phyloP scores from a whole-genome alignment of 2,113 vertebrate genomes.

The Melanostigma gelatinosum region DNA sequence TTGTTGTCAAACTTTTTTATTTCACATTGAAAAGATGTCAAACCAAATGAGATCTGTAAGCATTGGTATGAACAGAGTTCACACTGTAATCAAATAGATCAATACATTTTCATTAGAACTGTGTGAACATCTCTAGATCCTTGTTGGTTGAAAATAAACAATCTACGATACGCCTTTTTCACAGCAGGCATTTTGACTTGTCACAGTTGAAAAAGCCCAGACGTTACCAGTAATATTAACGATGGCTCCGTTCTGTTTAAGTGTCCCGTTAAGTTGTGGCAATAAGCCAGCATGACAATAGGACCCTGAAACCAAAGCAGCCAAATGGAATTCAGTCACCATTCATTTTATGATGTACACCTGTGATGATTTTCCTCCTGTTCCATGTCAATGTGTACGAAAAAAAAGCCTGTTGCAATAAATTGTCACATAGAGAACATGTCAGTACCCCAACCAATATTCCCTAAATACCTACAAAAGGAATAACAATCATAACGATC shows the following conservation, averaged over 20 bases:
- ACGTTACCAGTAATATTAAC: neutral
- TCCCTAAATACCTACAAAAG: neutral
- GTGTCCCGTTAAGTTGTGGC: neutral
- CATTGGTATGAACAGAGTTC: neutral
- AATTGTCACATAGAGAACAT: neutral
- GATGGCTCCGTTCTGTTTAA: neutral
- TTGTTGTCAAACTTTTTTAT: neutral
- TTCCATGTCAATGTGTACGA: neutral
- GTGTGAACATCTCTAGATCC: neutral
- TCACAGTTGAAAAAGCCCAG: neutral
- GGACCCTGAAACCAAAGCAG: neutral
- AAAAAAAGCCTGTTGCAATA: neutral
- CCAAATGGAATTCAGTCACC: neutral
- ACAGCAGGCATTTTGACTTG: neutral
- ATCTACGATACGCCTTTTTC: neutral
- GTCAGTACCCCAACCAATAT: neutral
- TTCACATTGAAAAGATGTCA: neutral
- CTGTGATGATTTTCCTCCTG: neutral
- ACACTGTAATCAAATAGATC: neutral
- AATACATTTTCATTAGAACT: neutral
- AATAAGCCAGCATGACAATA: neutral
- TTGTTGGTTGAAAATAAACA: neutral
- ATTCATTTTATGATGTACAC: neutral
- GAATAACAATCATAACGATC: neutral
- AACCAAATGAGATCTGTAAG: neutral